Percentiles rank a stretch among this genome's conserved stretches.
These are phyloP conservation scores for Lacerta viridis DNA, from an alignment of 2,797 vertebrate species.

Conservation along the genomic window DNA sequence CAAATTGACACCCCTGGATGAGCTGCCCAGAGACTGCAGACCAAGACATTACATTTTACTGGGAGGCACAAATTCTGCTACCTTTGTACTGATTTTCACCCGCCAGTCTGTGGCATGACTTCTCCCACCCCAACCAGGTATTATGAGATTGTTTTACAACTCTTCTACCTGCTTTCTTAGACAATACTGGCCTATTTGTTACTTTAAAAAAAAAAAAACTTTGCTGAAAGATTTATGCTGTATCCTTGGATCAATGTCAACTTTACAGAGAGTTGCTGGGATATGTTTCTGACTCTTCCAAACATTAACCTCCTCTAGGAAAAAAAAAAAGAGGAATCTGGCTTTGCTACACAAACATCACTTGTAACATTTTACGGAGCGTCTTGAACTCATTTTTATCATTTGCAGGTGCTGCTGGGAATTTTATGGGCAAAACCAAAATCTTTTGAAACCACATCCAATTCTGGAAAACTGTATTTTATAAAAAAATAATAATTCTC, in stretches of 20 bases:
- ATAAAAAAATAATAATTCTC: conserved; percentile 14
- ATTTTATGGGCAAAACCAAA: conserved; percentile 53
- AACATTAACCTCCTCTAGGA: background rate
- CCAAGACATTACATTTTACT: background rate
- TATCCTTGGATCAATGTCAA: background rate
- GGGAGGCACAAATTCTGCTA: background rate
- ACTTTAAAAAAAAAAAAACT: conserved; percentile 20
- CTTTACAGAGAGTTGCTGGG: background rate
- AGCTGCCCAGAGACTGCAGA: background rate
- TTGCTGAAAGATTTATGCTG: conserved; percentile 10
- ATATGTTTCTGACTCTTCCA: conserved; percentile 30
- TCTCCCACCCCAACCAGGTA: background rate
- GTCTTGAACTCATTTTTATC: conserved; percentile 60
- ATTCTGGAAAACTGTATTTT: background rate
- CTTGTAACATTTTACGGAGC: conserved; percentile 51
- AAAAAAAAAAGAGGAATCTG: background rate
- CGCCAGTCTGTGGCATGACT: background rate
- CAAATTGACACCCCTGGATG: too few relatives aligned
- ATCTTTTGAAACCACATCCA: conserved; percentile 45
- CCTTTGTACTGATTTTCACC: background rate
- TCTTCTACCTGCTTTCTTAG: background rate
- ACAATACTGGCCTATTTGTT: background rate
- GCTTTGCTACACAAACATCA: background rate
- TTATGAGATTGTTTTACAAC: background rate
- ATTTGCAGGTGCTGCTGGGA: conserved; percentile 40